A percentile compares a stretch with the other conserved stretches of the same genome.
phyloP scores from a whole-genome alignment of 37 sponge, comb jelly and placozoan species.

The Crambe crambe region DNA sequence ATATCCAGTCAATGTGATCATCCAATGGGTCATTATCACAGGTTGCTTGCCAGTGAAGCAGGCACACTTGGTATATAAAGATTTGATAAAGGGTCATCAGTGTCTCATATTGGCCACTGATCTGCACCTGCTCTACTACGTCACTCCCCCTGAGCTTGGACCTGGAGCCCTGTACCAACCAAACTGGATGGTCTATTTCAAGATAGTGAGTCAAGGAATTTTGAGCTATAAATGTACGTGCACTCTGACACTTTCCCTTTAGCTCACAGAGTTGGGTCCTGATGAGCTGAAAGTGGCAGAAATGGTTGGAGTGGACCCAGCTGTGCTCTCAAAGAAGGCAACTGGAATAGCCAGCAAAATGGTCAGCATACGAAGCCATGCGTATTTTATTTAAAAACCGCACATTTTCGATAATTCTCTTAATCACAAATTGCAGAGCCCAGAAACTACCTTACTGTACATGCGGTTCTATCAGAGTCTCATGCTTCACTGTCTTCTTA shows the following conservation, averaged over 20 bases:
- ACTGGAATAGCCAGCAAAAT: conserved; percentile 53
- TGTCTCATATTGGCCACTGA: conserved; percentile 77
- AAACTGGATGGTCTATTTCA: conserved; percentile 85
- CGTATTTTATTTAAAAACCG: not conserved
- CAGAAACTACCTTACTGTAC: conserved; percentile 21
- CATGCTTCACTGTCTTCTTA: conserved; percentile 66
- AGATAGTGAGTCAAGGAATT: conserved; percentile 43
- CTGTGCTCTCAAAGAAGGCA: conserved; percentile 54
- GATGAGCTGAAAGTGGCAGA: conserved; percentile 73
- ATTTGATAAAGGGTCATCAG: conserved; percentile 45
- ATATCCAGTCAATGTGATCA: not conserved
- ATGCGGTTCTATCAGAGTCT: conserved; percentile 75
- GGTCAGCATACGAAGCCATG: not conserved
- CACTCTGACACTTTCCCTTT: not conserved
- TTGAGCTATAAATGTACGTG: not conserved
- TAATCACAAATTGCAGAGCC: not conserved
- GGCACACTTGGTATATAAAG: conserved; percentile 47
- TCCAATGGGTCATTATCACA: not conserved
- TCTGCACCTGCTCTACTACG: conserved; percentile 89
- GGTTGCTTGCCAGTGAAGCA: conserved; percentile 57
- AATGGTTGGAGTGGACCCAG: conserved; percentile 53
- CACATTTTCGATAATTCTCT: not conserved
- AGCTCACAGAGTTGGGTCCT: conserved; percentile 51
- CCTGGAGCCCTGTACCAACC: conserved; percentile 48
- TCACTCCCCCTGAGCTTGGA: conserved; percentile 76